Evolutionary conservation across 2,888 invertebrate species (phyloP).

Genomic region (Tuberolachnus salignus): DNA sequence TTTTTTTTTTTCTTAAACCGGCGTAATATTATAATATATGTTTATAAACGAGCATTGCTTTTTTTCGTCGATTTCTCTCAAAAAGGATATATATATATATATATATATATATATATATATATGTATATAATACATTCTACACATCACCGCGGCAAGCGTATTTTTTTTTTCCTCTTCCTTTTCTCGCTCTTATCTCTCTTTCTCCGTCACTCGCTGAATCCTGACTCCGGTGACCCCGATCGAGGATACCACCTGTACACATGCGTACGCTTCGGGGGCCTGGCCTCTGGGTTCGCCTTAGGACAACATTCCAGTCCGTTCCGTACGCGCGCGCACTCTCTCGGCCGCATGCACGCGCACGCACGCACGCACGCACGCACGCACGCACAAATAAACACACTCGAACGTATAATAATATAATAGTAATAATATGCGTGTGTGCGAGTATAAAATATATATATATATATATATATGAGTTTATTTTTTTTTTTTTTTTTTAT

Average conservation of each 20-base stretch:
- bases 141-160: slow-evolving; percentile 23
- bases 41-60: slow-evolving; percentile 12
- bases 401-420: background rate
- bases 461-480: background rate
- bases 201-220: slow-evolving; percentile 35
- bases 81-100: slow-evolving; percentile 1
- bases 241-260: slow-evolving; percentile 47
- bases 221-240: slow-evolving; percentile 56
- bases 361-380: background rate
- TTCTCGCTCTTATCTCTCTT: background rate
- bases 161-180: background rate
- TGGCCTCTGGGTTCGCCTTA: slow-evolving; percentile 57
- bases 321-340: slow-evolving; percentile 22
- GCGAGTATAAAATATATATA: slow-evolving; percentile 1
- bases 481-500: slow-evolving; percentile 42
- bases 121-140: too few species aligned
- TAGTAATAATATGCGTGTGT: background rate
- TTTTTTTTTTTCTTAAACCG: too few species aligned
- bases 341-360: background rate
- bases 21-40: too few species aligned
- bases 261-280: slow-evolving; percentile 48
- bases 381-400: background rate
- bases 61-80: slow-evolving; percentile 54
- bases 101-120: background rate
- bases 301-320: slow-evolving; percentile 56